A percentile compares a stretch with the other conserved stretches of the same genome.
Evolutionary conservation across 2,797 vertebrate genomes (phyloP).

Genomic region (Bufotes viridis): DNA sequence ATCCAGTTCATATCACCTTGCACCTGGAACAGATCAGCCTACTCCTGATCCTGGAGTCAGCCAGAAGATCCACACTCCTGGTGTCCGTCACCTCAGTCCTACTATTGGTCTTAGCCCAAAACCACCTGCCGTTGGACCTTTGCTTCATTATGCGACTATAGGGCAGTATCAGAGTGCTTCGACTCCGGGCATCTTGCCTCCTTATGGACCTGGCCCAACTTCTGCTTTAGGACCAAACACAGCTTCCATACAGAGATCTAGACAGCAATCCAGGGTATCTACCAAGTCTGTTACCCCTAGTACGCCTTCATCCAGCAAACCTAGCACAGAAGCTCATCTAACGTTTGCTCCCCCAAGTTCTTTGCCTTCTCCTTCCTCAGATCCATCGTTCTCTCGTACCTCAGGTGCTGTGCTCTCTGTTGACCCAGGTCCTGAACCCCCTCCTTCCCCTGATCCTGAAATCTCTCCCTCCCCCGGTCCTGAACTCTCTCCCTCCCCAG

Average conservation of each 20-base stretch:
- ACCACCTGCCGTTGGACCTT: background rate
- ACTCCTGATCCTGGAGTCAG: background rate
- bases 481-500: background rate
- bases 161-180: background rate
- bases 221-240: background rate
- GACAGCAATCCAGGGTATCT: background rate
- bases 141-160: background rate
- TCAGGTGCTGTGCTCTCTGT: background rate
- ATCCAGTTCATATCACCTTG: background rate
- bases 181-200: background rate
- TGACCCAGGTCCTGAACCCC: background rate
- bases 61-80: slow-evolving; percentile 17
- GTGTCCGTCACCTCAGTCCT: background rate
- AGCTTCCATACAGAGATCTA: background rate
- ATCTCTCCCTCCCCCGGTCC: background rate
- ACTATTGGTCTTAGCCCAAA: background rate
- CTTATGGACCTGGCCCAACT: background rate
- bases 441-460: background rate
- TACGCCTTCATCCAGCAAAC: background rate
- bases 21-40: slow-evolving; percentile 1
- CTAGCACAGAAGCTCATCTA: background rate
- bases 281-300: background rate
- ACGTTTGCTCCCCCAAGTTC: background rate
- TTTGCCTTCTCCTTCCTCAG: background rate
- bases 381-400: background rate